Conservation (phyloP, 35 echinoderm and acorn worm species). For the Acanthaster planci region DNA sequence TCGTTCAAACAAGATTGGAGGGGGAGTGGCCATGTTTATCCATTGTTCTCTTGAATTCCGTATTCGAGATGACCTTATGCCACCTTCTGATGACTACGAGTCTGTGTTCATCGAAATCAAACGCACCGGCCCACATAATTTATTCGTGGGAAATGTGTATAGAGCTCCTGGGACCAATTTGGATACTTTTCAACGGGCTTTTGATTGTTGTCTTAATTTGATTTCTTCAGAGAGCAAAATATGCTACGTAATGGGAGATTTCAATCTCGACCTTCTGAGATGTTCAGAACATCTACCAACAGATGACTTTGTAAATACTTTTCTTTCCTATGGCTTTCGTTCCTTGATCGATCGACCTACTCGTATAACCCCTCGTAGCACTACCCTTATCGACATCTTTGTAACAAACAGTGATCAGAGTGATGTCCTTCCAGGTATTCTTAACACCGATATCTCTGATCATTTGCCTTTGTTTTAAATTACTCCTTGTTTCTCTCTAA, state of each 20-base stretch:
- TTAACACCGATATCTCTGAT: not conserved
- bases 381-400: not conserved
- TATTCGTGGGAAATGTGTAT: not conserved
- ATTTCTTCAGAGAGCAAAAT: not conserved
- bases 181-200: not conserved
- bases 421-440: not conserved
- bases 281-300: not conserved
- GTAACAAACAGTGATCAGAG: not conserved
- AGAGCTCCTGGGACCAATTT: not conserved
- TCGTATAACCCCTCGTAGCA: not conserved
- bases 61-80: not conserved
- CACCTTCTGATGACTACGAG: not conserved
- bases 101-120: not conserved
- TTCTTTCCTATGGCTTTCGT: not conserved
- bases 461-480: not conserved
- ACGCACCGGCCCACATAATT: not conserved
- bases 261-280: not conserved
- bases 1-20: not conserved
- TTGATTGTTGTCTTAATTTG: not conserved
- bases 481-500: not conserved
- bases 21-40: not conserved
- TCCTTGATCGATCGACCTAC: not conserved
- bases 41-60: not conserved
- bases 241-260: not conserved
- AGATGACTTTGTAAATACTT: constrained; percentile 2